Percentiles rank a stretch among this genome's conserved stretches.
These are phyloP conservation scores for Labeo calbasu DNA, from an alignment of 2,797 vertebrate genomes.

Conservation along the genomic window DNA sequence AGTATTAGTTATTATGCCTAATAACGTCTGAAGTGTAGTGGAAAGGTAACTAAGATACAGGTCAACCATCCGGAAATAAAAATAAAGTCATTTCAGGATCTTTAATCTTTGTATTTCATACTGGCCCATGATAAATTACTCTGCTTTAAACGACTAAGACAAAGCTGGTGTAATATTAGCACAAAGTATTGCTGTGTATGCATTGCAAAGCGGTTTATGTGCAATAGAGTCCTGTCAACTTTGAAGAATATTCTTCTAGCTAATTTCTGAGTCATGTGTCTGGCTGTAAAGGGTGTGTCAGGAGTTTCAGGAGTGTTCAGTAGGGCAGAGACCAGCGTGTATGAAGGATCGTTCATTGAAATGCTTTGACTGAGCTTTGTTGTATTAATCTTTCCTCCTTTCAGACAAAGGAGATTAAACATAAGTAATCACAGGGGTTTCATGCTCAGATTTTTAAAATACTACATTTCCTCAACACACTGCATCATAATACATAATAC, in stretches of 20 bases:
- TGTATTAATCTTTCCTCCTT: conserved; percentile 22
- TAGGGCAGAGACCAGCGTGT: conserved; percentile 18
- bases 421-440: conserved; percentile 31
- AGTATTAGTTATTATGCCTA: background rate
- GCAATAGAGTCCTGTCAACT: background rate
- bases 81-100: background rate
- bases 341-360: background rate
- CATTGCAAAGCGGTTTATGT: background rate
- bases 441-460: background rate
- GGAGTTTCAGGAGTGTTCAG: conserved; percentile 37
- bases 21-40: background rate
- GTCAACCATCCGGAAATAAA: background rate
- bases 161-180: background rate
- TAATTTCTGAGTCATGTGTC: conserved; percentile 45
- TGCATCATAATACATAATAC: background rate
- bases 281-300: conserved; percentile 49
- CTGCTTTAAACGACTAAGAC: background rate
- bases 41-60: background rate
- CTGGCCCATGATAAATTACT: background rate
- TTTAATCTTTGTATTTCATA: background rate
- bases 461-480: background rate
- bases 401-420: conserved; percentile 28
- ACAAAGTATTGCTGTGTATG: background rate
- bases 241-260: conserved; percentile 32
- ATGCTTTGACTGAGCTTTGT: conserved; percentile 16